Evolutionary conservation across 1,140 invertebrate genomes (phyloP), one percentile per base, ranked within the genome.

Genomic region (Calephelis nemesis): DNA sequence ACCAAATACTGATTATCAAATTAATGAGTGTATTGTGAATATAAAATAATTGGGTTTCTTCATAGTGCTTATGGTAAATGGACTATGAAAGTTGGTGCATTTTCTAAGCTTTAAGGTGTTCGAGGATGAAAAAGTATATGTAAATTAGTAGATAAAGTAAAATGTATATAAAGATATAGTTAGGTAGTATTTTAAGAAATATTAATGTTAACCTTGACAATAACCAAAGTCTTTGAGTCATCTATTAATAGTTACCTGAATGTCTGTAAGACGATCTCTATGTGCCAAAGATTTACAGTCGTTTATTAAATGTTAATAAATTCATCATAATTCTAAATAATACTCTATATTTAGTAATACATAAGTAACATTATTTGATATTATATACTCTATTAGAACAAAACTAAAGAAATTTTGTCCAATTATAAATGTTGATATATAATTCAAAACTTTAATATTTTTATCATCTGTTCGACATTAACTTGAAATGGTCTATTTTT

Each of bases 191-290:
- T 40, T 50, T 19, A 47, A 48, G 12, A 39, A 58, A 6, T 39
- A 30, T 12, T 62, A 47, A 66, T 69, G 15, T 47, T 62, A 67
- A 67, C 70, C 58, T 76, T 73, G 78, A 82, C 77, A 78, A 81
- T 81, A 81, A 84, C 70, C 70, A 63, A 68, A 70, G 69, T 72
- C 65, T 72, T 69, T 67, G 71, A 73, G 70, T 75, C 74, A 71
- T 74, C 70, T 49, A 63, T 48, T 11, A 40, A 67, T 65, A 54
- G 74, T 68, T 75, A 75, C 74, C 74, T 75, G 74, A 75, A 60
- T 60, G 58, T 60, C 58, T 60, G 12, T 49, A 67, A 50, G 72
- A 52, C 40, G 67, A 67, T 63, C 19, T 48, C 48, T 60, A 40
- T 60, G 73, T 74, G 73, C 73, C 73, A 74, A 74, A 74, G 66